phyloP scores from a whole-genome alignment of 1,140 invertebrate genomes.

The Xylocopa sonorina region DNA sequence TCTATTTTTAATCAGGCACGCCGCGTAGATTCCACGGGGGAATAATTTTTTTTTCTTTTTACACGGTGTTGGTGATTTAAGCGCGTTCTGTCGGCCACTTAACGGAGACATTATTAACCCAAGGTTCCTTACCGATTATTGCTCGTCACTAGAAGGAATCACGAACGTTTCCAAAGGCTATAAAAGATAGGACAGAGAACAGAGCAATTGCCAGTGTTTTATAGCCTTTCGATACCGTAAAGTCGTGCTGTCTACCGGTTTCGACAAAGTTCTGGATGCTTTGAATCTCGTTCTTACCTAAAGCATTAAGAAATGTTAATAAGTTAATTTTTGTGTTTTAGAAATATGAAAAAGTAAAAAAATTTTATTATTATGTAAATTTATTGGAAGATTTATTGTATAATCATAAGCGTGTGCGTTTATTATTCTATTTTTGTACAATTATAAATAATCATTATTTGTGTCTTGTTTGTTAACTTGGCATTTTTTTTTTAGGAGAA shows the following conservation, averaged over 20 bases:
- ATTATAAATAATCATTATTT: neutral
- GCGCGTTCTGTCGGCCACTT: constrained; percentile 36
- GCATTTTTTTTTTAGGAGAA: neutral
- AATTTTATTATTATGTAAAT: too few relatives aligned
- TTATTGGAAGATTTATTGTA: too few relatives aligned
- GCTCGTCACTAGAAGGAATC: constrained; percentile 39
- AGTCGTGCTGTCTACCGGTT: neutral
- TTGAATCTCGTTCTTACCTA: too few relatives aligned
- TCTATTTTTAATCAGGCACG: constrained; percentile 26
- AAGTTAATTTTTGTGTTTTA: too few relatives aligned
- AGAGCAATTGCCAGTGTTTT: constrained; percentile 18
- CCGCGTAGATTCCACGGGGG: neutral
- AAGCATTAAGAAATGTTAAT: too few relatives aligned
- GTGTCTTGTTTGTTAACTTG: too few relatives aligned
- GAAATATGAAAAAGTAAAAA: too few relatives aligned
- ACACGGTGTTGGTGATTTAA: constrained; percentile 10
- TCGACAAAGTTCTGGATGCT: neutral
- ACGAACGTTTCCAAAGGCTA: constrained; percentile 40
- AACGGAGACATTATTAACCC: constrained; percentile 38
- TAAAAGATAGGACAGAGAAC: constrained; percentile 38
- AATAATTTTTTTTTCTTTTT: constrained; percentile 4
- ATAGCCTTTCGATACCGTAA: neutral
- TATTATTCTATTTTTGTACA: too few relatives aligned
- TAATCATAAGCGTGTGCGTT: too few relatives aligned
- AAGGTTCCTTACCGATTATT: constrained; percentile 47